Evolutionary conservation across 2,113 vertebrate species (phyloP).

Genomic region (Oreochromis niloticus): DNA sequence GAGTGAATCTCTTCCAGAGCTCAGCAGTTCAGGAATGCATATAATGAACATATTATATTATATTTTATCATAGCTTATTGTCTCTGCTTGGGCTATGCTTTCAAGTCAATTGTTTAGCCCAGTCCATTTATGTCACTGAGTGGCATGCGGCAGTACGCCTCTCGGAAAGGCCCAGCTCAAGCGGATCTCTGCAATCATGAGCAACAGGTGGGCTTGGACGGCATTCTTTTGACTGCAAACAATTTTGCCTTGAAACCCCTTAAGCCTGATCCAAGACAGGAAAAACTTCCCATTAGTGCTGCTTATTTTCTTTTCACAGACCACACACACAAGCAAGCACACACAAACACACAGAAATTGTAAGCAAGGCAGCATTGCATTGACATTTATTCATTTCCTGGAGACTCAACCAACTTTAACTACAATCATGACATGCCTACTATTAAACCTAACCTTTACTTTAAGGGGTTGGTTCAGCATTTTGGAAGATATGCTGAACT

Average conservation of each 20-base stretch:
- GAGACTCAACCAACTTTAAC: conserved; percentile 5
- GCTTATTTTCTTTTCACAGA: conserved; percentile 66
- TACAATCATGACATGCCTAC: background rate
- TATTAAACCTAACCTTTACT: background rate
- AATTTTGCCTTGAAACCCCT: conserved; percentile 61
- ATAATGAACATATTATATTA: background rate
- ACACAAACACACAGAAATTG: conserved; percentile 22
- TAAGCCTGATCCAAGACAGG: conserved; percentile 56
- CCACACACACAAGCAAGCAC: conserved; percentile 49
- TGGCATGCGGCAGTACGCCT: conserved; percentile 28
- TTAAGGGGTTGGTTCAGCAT: background rate
- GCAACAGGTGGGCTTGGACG: conserved; percentile 65
- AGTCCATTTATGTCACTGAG: conserved; percentile 23
- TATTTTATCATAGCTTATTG: background rate
- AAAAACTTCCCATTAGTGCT: conserved; percentile 64
- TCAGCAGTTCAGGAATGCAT: background rate
- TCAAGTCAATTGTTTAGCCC: conserved; percentile 13
- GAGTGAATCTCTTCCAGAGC: background rate
- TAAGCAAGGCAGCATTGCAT: background rate
- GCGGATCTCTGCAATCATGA: conserved; percentile 59
- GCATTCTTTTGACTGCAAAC: conserved; percentile 54
- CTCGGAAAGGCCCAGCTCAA: conserved; percentile 40
- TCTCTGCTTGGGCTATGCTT: conserved; percentile 22
- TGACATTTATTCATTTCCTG: conserved; percentile 42
- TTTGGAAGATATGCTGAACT: background rate